Conservation (phyloP, 2,888 invertebrate genomes). For the Eupithecia exiguata region DNA sequence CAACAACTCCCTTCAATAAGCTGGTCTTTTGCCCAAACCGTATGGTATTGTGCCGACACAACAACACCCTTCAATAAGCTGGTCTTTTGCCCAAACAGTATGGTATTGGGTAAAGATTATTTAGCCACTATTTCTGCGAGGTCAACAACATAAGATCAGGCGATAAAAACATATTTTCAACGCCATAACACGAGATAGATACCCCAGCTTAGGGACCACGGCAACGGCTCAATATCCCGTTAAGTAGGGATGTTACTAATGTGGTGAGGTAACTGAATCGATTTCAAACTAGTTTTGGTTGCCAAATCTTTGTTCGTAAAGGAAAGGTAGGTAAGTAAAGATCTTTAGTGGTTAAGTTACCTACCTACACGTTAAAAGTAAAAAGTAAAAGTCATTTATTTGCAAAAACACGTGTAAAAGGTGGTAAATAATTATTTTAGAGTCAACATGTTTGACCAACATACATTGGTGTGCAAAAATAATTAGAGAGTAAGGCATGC, state of each 20-base stretch:
- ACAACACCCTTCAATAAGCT: no score
- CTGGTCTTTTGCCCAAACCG: no score
- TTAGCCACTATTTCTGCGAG: not conserved
- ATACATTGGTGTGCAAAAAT: no score
- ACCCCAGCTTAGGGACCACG: constrained; percentile 17
- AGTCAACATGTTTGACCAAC: no score
- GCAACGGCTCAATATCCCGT: constrained; percentile 23
- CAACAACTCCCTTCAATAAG: no score
- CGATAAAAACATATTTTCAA: constrained; percentile 23
- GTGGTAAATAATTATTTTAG: no score
- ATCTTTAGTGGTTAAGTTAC: not conserved
- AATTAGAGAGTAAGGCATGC: no score
- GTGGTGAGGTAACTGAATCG: not conserved
- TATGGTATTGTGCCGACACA: no score
- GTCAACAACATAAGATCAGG: constrained; percentile 11
- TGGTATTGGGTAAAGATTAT: constrained; percentile 8
- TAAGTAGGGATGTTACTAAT: constrained; percentile 16
- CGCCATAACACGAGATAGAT: constrained; percentile 10
- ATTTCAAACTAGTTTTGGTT: not conserved
- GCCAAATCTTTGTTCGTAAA: not conserved
- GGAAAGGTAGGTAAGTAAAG: not conserved
- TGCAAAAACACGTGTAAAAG: no score
- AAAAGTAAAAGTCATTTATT: no score
- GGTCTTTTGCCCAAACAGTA: not conserved
- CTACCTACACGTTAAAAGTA: not conserved